Base-by-base conservation (phyloP, 1,140 invertebrate species). In the Contarinia nasturtii region DNA sequence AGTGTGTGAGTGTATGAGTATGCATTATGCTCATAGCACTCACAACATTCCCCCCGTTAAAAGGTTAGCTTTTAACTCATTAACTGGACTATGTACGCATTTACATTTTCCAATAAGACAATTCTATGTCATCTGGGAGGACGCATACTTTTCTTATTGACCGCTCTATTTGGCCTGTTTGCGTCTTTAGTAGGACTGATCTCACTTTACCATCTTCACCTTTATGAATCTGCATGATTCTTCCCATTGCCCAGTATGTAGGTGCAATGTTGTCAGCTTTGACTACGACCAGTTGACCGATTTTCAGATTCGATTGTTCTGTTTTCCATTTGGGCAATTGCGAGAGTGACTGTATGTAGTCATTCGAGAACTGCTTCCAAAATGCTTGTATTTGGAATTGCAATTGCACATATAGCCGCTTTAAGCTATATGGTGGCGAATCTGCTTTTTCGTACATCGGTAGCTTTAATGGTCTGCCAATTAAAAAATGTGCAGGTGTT, bases 401-500 rank as follows among this genome's bases (percentile, higher is more conserved):
- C 10, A 27, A 5, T 10, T 27, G 27, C 27, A 10, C 10, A 27
- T 27, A 27, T 5, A 27, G 27, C 4, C 27, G 3, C 27, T 27
- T 27, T 10, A 27, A 5, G 27, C 27, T 27, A 10, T 10, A 10
- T 27, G 27, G 27, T 27, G 27, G 27, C 10, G 3, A 3, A 5
- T 27, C 27, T 5, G 10, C 3, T 27, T 27, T 38, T 14, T 38
- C 36, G 3, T 38, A 5, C 15, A 17, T 14, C 12, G 36, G 12
- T 3, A 17, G 15, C 12, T n/a, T 38, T 12, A 40, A 14, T 7
- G 37, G 37, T 14, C 37, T 18, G 17, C 64, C 61, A 14, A 63
- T 55, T 3, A 66, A 47, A 48, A 66, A 66, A 51, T 65, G 60
- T 17, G 55, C 57, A 48, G 61, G 57, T 7, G 59, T 62, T 10